Evolutionary conservation across 53 echinoderm and acorn worm species (phyloP).

Genomic region (Holothuria scabra): DNA sequence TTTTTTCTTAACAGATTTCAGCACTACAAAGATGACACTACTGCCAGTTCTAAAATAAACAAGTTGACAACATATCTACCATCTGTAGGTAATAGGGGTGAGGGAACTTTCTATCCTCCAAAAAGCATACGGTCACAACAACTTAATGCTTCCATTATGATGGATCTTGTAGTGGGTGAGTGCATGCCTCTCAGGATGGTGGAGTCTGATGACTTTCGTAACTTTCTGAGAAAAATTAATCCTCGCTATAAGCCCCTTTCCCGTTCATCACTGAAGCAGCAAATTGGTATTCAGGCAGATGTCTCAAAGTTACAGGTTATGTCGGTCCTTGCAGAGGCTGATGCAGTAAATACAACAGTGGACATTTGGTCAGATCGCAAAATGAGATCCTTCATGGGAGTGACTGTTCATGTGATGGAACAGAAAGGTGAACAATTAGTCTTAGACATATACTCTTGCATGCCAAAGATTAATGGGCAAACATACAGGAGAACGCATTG

Average conservation of each 20-base stretch:
- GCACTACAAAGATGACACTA: too few species aligned
- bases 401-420: constrained; percentile 38
- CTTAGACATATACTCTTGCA: constrained; percentile 13
- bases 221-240: too few species aligned
- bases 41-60: too few species aligned
- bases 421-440: background rate
- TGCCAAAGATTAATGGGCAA: constrained; percentile 38
- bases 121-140: background rate
- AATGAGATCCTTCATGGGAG: constrained; percentile 59
- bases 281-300: background rate
- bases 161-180: constrained; percentile 6
- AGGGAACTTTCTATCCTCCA: background rate
- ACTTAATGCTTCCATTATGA: background rate
- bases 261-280: background rate
- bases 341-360: constrained; percentile 41
- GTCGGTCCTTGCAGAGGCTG: background rate
- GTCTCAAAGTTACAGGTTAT: background rate
- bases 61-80: too few species aligned
- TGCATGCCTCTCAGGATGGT: constrained; percentile 6
- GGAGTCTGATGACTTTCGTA: background rate
- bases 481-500: constrained; percentile 40
- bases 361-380: constrained; percentile 62
- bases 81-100: background rate
- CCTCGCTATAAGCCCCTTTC: background rate
- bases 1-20: too few species aligned